phyloP scores from a whole-genome alignment of 2,888 invertebrate species.

The Drosophila gaucha region DNA sequence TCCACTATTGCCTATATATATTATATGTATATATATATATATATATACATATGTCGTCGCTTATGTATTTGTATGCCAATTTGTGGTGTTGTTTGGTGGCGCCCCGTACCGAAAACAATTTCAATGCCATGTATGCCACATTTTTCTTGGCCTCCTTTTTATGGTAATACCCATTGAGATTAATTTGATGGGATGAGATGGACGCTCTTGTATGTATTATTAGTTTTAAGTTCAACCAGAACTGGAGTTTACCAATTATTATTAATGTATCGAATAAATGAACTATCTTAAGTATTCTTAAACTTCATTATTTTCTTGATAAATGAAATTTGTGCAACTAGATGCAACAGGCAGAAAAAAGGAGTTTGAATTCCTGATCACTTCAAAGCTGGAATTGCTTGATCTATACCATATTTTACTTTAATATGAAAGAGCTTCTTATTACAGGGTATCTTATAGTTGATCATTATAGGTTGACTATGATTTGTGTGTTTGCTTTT shows the following conservation, averaged over 20 bases:
- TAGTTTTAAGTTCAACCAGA: no score
- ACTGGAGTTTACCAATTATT: no score
- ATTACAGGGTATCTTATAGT: not conserved
- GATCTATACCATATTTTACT: no score
- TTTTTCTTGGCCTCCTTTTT: slow-evolving; percentile 46
- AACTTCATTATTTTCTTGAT: no score
- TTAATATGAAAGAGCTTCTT: not conserved
- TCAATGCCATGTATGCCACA: slow-evolving; percentile 55
- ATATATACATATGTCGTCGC: not conserved
- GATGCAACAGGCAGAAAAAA: no score
- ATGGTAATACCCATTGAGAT: not conserved
- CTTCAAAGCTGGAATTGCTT: no score
- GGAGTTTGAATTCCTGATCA: no score
- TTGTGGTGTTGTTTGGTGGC: slow-evolving; percentile 25
- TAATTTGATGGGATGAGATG: not conserved
- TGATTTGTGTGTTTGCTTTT: not conserved
- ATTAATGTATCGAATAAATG: no score
- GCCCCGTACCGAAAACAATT: slow-evolving; percentile 46
- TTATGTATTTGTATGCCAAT: slow-evolving; percentile 20
- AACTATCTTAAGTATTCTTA: no score
- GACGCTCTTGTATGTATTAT: no score
- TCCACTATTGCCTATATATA: no score
- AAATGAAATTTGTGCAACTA: no score
- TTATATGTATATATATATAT: not conserved
- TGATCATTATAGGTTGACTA: not conserved